Evolutionary conservation across 1,140 invertebrate genomes (phyloP).

Genomic region (Araneus ventricosus): DNA sequence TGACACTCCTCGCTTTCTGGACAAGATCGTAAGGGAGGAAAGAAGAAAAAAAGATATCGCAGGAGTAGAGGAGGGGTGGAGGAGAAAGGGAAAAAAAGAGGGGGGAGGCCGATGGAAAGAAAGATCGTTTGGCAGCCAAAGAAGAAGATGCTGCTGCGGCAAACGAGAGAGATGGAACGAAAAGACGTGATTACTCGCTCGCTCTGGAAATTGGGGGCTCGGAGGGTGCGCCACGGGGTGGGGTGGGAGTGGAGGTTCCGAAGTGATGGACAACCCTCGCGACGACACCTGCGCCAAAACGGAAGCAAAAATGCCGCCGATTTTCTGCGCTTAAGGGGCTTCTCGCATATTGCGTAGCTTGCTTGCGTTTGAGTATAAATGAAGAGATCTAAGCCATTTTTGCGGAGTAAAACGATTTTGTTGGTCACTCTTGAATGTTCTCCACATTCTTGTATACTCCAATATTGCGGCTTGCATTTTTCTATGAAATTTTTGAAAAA

Average conservation of each 20-base stretch:
- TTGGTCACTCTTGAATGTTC: too few relatives aligned
- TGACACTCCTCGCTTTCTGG: constrained; percentile 22
- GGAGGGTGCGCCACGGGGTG: not conserved
- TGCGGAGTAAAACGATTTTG: too few relatives aligned
- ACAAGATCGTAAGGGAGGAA: constrained; percentile 6
- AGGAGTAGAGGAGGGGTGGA: not conserved
- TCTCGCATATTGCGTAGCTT: not conserved
- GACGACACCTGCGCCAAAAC: constrained; percentile 73
- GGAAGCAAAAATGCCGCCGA: constrained; percentile 72
- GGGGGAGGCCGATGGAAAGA: not conserved
- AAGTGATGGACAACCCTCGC: constrained; percentile 73
- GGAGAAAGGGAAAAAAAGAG: not conserved
- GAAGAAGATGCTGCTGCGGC: constrained; percentile 1
- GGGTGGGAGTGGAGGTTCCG: not conserved
- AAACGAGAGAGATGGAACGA: constrained; percentile 27
- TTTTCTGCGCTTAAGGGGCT: not conserved
- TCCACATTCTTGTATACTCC: too few relatives aligned
- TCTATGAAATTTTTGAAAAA: too few relatives aligned
- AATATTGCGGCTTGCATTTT: too few relatives aligned
- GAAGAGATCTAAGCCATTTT: not conserved
- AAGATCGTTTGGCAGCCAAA: constrained; percentile 35
- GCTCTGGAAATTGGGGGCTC: constrained; percentile 59
- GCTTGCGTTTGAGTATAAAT: not conserved
- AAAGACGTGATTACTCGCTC: constrained; percentile 65
- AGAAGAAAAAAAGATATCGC: not conserved